Evolutionary conservation across 2,113 vertebrate species (phyloP).

Genomic region (Cygnus buccinator): DNA sequence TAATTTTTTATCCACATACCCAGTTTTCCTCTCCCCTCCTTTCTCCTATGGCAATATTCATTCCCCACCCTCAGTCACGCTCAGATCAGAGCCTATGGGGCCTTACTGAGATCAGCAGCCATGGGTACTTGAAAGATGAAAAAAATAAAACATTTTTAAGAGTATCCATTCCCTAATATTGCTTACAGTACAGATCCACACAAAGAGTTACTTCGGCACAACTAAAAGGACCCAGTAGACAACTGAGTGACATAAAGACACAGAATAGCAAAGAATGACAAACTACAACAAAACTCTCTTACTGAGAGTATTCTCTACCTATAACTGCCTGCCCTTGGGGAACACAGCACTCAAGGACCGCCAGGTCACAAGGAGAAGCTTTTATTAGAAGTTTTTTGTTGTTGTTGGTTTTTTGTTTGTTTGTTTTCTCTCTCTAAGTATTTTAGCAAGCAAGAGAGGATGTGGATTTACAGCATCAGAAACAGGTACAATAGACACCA

Average conservation of each 20-base stretch:
- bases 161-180: neutral
- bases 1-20: neutral
- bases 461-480: neutral
- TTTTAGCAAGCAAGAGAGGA: neutral
- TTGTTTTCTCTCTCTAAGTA: neutral
- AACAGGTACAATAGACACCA: neutral
- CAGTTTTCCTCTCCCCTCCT: neutral
- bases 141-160: neutral
- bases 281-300: neutral
- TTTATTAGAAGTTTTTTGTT: neutral
- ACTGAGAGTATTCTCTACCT: neutral
- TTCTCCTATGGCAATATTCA: neutral
- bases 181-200: neutral
- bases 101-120: neutral
- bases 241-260: neutral
- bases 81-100: neutral
- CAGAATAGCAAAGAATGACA: neutral
- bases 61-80: neutral
- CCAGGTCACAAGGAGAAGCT: neutral
- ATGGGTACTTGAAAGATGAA: neutral
- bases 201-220: rapidly evolving
- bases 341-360: rapidly evolving
- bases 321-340: rapidly evolving
- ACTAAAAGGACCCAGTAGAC: neutral
- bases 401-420: no score